Evolutionary conservation across 2,797 vertebrate species (phyloP), one percentile per base, ranked within the genome.

Genomic region (Coendou prehensilis): DNA sequence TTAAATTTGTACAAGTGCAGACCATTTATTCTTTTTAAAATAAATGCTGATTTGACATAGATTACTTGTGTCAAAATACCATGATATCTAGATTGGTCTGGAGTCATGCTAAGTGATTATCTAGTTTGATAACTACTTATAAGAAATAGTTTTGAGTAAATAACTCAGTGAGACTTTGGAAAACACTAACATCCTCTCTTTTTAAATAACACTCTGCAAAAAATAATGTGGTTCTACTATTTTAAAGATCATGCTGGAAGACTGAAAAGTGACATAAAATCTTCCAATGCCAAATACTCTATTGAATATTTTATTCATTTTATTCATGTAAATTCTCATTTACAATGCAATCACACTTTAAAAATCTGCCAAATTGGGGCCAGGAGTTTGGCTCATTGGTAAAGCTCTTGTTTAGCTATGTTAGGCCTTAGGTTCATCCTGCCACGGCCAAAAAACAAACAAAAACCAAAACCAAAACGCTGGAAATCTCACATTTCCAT

Each of bases 111-210:
- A 83, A 96, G 69, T 94, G 61, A 91, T 95, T 22, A 50, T 52
- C 52, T 89, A 86, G 9, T 90, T 90, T 95, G 73, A 93, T 95
- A 97, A 64, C 45, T 88, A 87, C 47, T 87, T 90, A 79, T n/a
- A 88, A 73, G 69, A 95, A 96, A 61, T 18, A 47, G 37, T 82
- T 93, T 93, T 94, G 45, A 47, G 11, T 93, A 95, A 96, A 93
- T 69, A 96, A 87, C 54, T 95, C 59, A 86, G 22, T 23, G 47
- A 97, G 37, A 88, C 30, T 54, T 91, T 75, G 28, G 63, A 73
- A 93, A 95, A 80, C 91, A 88, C 14, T 52, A 78, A 54, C 23
- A 91, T 61, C 1, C 11, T 41, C 9, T 41, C 41, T 1, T 52
- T 59, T 22, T 2, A 71, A 89, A 61, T 28, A 87, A 76, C 14